Evolutionary conservation across 2,797 vertebrate species (phyloP), one percentile per base, ranked within the genome.

Genomic region (Propithecus deckenii): DNA sequence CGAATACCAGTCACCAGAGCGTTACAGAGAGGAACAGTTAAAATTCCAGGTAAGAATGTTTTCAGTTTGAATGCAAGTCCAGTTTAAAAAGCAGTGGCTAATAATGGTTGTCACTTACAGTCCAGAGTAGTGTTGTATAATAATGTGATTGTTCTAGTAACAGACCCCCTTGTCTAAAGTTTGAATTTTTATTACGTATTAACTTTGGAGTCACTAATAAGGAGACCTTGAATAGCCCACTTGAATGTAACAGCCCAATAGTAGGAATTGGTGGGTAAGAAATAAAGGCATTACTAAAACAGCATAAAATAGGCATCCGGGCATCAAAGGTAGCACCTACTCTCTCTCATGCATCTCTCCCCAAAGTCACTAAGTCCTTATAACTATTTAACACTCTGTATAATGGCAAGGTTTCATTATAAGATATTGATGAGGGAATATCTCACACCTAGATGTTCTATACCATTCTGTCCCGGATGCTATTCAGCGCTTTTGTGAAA

Each of bases 1-100:
- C 99, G 98, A 97, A 98, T 97, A 89, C 98, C 98, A 59, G 96
- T 99, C 85, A 92, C 97, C n/a, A 98, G 84, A 95, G 98, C 98
- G 86, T 97, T 99, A 83, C 98, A 99, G 86, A 97, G 61, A 41
- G 98, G 99, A 96, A 86, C 96, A 5, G 84, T 98, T 89, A 97
- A 41, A 96, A 46, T 75, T 22, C 63, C 94, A 97, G 99, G 99
- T 99, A 98, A 84, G 90, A 10, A 57, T 96, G 72, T 48, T 97
- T 94, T 83, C 13, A 69, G 2, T 76, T 94, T 90, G 67, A 91
- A 61, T 38, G 72, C 55, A n/a, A 50, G 9, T 67, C 28, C 46
- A 48, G 3, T 63, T 91, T 86, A 22, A 86, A 92, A 75, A 91
- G 32, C 22, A n/a, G 15, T 52, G 4, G 20, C n/a, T 92, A 30